Evolutionary conservation across 2,797 vertebrate species (phyloP), one percentile per base, ranked within the genome.

Genomic region (Ctenochaetus hawaiiensis): DNA sequence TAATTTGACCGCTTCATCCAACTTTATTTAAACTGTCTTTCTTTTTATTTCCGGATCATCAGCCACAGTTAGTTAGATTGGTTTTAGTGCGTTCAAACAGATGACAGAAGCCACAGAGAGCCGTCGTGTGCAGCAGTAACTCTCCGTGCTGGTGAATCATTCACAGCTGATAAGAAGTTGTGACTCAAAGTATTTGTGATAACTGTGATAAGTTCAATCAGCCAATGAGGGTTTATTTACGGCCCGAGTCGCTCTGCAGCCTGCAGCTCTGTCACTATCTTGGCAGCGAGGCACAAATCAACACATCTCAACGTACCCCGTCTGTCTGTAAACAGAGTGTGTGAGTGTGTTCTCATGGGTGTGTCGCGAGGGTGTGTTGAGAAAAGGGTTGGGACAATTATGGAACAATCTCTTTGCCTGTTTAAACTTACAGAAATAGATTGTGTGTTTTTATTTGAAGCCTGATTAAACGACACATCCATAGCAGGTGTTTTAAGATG

Each of bases 121-220:
- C 26, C 39, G 12, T 77, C 16, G 58, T 43, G 20, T 61, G 49
- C 2, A 81, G 72, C 43, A 58, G 37, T 20, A 72, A 56, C 39
- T 66, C 22, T 51, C 11, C 39, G 30, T 45, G 72, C 52, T 54
- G 58, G 72, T 81, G 49, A 83, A 90, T 89, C 67, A 82, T 85
- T 84, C 52, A 77, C 12, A 23, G 81, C 69, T 84, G 82, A 87
- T 82, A 48, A 68, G 41, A 66, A 67, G n/a, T 53, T 61, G 51
- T 77, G 34, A 48, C 26, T 65, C 5, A 20, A 9, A 52, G 6
- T 41, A 37, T 59, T 58, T 72, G 18, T 17, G 43, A 60, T 52
- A 14, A 3, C 3, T 39, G 1, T 45, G 60, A 67, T 51, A 16
- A 62, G 43, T 34, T 75, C 7, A 56, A 63, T 69, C 37, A 59